Evolutionary conservation across 2,888 invertebrate species (phyloP), one percentile per base, ranked within the genome.

Genomic region (Diadegma fenestrale): DNA sequence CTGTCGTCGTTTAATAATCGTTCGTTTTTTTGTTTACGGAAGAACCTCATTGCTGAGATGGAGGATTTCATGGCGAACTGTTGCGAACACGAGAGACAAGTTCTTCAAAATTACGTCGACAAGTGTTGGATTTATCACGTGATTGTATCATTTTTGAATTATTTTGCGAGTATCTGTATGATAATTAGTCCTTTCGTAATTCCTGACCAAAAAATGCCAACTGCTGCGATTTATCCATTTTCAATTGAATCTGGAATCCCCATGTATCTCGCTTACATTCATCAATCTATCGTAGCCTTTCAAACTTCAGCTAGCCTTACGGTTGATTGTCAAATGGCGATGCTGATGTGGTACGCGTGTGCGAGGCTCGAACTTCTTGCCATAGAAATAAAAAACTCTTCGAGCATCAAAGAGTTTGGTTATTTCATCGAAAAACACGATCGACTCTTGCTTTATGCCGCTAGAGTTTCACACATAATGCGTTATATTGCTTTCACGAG

Each of bases 301-400:
- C 77, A 82, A 22, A 69, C 43, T 41, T 61, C 80, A 2, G 75
- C 89, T 8, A 86, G 84, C 26, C 79, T 89, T n/a, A 79, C 87
- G 10, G 48, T 88, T 0, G 90, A 91, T 75, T 86, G 88, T 77
- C 88, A 88, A 17, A 71, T 87, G n/a, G 88, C 88, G 14, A 8
- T 89, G 3, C 45, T 89, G 8, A 43, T 91, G 30, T 90, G 89
- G 90, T 91, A 86, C 64, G 66, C 83, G 0, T 79, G 87, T 17
- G 87, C 87, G 0, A 90, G 88, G 82, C 86, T 90, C 48, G 86
- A 89, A 69, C 66, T 89, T 8, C 41, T 90, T 3, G 37, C 72
- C 17, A 26, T 45, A 7, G 64, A 86, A 48, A 26, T 66, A 71
- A 33, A 63, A 41, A 19, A 69, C 19, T 51, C 76, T 8, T 48